These are phyloP conservation scores for Tychaedon coryphoeus DNA, from an alignment of 2,113 vertebrate genomes.

Conservation along the genomic window DNA sequence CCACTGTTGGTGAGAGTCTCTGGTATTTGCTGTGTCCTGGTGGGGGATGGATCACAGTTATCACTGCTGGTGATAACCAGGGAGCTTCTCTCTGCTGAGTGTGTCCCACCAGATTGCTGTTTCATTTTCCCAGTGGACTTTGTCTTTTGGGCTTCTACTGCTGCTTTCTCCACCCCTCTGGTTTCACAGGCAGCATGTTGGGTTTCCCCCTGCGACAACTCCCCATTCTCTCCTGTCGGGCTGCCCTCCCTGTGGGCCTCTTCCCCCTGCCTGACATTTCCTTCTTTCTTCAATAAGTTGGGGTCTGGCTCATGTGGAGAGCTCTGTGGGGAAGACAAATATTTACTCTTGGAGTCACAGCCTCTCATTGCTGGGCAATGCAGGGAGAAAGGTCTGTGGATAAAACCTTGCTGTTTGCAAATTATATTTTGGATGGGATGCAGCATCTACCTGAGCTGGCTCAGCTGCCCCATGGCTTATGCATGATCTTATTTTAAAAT, in stretches of 20 bases:
- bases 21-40: background rate
- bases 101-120: background rate
- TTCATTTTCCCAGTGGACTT: background rate
- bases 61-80: background rate
- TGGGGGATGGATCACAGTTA: background rate
- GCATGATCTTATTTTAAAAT: background rate
- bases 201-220: background rate
- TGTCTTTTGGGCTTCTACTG: background rate
- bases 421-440: background rate
- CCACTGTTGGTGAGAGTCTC: fast-evolving
- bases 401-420: background rate
- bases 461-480: background rate
- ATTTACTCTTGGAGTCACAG: background rate
- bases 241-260: background rate
- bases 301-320: background rate
- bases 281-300: background rate
- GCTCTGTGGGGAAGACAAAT: background rate
- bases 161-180: background rate
- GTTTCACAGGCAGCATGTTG: background rate
- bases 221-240: background rate
- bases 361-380: background rate
- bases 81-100: background rate
- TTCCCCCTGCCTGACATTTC: background rate
- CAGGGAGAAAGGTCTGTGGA: background rate
- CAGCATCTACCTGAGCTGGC: background rate